These are phyloP conservation scores for Gorilla gorilla DNA, from an alignment of 2,113 vertebrate species.

Conservation along the genomic window DNA sequence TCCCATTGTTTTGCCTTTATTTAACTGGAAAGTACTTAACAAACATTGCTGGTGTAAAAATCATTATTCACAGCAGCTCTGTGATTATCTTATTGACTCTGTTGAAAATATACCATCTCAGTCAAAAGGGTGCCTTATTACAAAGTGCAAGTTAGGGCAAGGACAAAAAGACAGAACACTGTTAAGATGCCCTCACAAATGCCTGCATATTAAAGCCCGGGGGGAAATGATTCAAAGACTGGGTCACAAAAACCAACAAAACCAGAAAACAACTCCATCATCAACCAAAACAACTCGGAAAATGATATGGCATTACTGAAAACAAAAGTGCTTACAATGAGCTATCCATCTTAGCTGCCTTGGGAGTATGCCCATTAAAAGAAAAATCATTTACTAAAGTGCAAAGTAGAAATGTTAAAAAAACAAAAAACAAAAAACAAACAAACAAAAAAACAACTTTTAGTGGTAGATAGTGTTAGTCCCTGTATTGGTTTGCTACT, in stretches of 20 bases:
- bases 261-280: background rate
- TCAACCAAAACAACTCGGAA: background rate
- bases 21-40: background rate
- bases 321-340: background rate
- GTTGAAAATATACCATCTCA: conserved; percentile 30
- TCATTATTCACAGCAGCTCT: background rate
- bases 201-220: background rate
- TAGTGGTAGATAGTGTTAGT: background rate
- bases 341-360: background rate
- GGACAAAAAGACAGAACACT: conserved; percentile 5
- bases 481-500: background rate
- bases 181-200: conserved; percentile 16
- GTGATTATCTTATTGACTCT: background rate
- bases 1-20: conserved; percentile 9
- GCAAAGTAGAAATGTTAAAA: background rate
- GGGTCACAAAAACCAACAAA: conserved; percentile 15
- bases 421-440: background rate
- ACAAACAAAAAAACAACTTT: background rate
- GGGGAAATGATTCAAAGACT: background rate
- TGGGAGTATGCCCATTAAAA: background rate
- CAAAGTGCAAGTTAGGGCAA: conserved; percentile 16
- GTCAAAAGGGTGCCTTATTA: background rate
- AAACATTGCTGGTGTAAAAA: conserved; percentile 2
- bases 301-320: background rate
- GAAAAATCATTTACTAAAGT: conserved; percentile 4